phyloP scores from a whole-genome alignment of 2,113 vertebrate genomes.

The Varanus komodoensis region DNA sequence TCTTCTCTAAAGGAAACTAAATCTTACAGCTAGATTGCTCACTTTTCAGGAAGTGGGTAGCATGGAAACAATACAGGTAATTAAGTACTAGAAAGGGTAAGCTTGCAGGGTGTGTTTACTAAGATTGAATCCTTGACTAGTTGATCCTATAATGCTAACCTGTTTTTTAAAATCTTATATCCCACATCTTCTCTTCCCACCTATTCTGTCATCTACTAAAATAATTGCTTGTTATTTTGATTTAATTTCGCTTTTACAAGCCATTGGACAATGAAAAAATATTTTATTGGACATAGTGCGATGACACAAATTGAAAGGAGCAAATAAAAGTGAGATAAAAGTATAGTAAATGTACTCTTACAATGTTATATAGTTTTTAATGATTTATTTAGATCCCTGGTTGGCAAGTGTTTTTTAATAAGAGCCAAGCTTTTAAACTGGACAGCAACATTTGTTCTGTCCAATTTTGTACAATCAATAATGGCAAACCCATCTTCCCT shows the following conservation, averaged over 20 bases:
- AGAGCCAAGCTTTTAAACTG: too few species aligned
- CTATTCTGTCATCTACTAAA: conserved; percentile 61
- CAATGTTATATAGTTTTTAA: neutral
- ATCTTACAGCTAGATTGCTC: too few species aligned
- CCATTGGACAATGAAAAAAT: conserved; percentile 43
- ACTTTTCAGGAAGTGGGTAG: too few species aligned
- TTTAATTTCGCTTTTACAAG: conserved; percentile 58
- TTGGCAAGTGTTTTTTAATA: too few species aligned
- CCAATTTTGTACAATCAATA: too few species aligned
- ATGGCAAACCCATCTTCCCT: too few species aligned
- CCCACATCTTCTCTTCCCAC: conserved; percentile 47
- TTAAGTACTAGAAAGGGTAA: conserved; percentile 61
- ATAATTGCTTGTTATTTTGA: conserved; percentile 57
- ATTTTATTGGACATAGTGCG: conserved; percentile 35
- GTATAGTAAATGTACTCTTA: conserved; percentile 31
- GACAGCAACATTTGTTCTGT: too few species aligned
- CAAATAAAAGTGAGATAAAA: conserved; percentile 27
- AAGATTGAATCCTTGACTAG: conserved; percentile 45
- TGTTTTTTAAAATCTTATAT: conserved; percentile 56
- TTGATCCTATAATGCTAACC: conserved; percentile 55
- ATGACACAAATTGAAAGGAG: conserved; percentile 22
- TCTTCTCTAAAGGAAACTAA: too few species aligned
- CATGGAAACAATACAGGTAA: conserved; percentile 23
- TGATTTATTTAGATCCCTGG: too few species aligned
- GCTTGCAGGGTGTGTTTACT: conserved; percentile 30